Conservation (phyloP, 2,797 vertebrate species). For the Syngnathus acus region DNA sequence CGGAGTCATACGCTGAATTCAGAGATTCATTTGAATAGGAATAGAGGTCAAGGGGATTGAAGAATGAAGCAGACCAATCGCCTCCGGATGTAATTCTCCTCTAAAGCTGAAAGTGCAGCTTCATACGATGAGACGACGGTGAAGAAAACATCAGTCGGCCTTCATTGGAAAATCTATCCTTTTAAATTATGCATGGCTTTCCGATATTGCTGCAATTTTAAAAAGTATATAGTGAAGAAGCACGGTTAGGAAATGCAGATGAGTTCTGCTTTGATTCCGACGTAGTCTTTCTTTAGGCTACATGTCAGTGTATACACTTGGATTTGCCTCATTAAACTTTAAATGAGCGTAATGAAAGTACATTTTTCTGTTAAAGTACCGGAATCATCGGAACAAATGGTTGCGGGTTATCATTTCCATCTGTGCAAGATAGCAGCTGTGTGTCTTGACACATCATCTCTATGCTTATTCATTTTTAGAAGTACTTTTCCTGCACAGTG, state of each 20-base stretch:
- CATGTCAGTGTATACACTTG: not conserved
- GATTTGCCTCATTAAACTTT: not conserved
- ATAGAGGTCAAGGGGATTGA: constrained; percentile 2
- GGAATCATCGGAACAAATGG: not conserved
- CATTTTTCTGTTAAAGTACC: not conserved
- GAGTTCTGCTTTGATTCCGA: not conserved
- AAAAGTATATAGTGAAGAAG: constrained; percentile 1
- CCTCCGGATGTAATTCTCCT: constrained; percentile 3
- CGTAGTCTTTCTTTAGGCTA: not conserved
- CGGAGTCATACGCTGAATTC: not conserved
- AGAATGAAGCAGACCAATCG: not conserved
- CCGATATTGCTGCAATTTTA: constrained; percentile 4
- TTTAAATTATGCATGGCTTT: constrained; percentile 17
- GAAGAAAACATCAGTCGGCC: not conserved
- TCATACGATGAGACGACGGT: not conserved
- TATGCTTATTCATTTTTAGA: not conserved
- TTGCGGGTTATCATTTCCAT: not conserved
- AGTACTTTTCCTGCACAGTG: not conserved
- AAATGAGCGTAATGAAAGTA: not conserved
- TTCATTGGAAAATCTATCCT: constrained; percentile 10
- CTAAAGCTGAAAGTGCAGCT: not conserved
- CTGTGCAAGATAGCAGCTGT: not conserved
- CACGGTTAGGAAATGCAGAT: not conserved
- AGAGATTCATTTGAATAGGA: not conserved
- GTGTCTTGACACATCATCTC: not conserved